Conservation (phyloP, 92 coral and sea anemone genomes). For the Ricordea florida region DNA sequence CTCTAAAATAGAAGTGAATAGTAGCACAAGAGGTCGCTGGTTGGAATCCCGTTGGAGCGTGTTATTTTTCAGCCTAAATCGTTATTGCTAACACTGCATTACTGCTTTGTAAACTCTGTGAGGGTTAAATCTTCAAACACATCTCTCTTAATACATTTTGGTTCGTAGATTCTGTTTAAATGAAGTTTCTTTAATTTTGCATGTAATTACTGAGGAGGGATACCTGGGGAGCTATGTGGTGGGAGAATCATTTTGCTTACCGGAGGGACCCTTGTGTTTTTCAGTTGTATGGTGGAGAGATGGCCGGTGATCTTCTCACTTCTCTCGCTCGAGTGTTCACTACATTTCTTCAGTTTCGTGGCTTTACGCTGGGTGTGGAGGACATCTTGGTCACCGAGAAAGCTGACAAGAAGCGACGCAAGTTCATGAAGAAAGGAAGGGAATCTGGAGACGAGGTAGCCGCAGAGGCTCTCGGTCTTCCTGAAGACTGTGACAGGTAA, state of each 20-base stretch:
- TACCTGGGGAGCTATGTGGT: no score
- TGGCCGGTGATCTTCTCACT: conserved; percentile 84
- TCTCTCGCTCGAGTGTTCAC: conserved; percentile 94
- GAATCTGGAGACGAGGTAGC: conserved; percentile 82
- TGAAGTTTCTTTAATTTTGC: no score
- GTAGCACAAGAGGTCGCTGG: no score
- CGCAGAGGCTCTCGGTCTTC: conserved; percentile 71
- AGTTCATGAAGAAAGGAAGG: conserved; percentile 81
- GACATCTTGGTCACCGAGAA: conserved; percentile 79
- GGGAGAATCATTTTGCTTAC: background rate
- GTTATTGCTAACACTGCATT: no score
- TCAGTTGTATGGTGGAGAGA: conserved; percentile 92
- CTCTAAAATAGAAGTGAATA: no score
- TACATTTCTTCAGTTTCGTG: conserved; percentile 83
- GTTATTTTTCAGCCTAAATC: no score
- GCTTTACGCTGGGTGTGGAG: conserved; percentile 93
- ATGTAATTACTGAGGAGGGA: no score
- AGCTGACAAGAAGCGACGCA: conserved; percentile 83
- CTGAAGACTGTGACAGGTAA: conserved; percentile 77
- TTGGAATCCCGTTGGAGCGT: no score
- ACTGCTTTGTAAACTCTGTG: no score
- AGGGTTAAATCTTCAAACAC: no score
- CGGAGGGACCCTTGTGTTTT: background rate
- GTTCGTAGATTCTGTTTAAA: no score
- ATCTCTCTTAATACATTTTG: no score